Evolutionary conservation across 2,797 vertebrate genomes (phyloP).

Genomic region (Oreonectes daqikongensis): DNA sequence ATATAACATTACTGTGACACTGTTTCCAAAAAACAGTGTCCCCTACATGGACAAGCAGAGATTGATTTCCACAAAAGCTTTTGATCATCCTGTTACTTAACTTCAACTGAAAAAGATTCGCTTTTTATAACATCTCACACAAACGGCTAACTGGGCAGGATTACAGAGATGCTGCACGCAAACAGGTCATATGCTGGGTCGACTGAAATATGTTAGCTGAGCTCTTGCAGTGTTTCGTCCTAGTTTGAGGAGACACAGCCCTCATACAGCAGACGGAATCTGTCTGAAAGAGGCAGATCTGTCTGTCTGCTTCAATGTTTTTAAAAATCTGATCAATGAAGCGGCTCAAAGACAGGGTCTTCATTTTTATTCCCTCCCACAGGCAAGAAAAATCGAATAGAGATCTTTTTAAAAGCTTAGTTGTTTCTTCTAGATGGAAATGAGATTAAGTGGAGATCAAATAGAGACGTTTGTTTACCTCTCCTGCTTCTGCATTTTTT

Average conservation of each 20-base stretch:
- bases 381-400: background rate
- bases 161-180: constrained; percentile 21
- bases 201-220: constrained; percentile 49
- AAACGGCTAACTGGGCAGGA: constrained; percentile 3
- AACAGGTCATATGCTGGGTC: constrained; percentile 19
- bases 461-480: background rate
- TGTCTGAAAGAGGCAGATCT: constrained; percentile 24
- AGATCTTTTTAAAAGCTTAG: background rate
- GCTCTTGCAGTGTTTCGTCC: constrained; percentile 41
- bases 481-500: background rate
- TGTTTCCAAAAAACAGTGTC: background rate
- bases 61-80: constrained; percentile 19
- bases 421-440: background rate
- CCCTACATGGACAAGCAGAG: background rate
- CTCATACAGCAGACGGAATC: constrained; percentile 26
- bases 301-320: background rate
- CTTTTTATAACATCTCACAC: constrained; percentile 15
- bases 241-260: constrained; percentile 42
- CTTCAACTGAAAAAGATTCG: constrained; percentile 4
- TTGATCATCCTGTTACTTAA: constrained; percentile 23
- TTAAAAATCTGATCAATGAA: constrained; percentile 1
- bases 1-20: background rate
- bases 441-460: background rate
- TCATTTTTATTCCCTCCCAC: background rate
- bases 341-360: background rate